These are phyloP conservation scores for Scomber scombrus DNA, from an alignment of 2,113 vertebrate species.

Conservation along the genomic window DNA sequence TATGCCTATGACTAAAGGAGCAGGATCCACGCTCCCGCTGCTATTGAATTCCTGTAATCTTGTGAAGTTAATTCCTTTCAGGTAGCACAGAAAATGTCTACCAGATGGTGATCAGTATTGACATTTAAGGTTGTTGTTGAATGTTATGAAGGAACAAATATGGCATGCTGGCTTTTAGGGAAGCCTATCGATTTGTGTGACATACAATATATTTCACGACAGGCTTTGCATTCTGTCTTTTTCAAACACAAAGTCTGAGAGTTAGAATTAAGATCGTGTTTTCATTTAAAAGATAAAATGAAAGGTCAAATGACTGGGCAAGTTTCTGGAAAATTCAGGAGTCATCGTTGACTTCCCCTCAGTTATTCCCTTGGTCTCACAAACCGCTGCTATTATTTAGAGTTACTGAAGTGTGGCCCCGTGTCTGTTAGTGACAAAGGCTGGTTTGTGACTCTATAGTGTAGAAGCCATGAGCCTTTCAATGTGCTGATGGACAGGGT, in stretches of 20 bases:
- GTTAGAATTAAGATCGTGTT: conserved; percentile 31
- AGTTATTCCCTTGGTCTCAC: conserved; percentile 29
- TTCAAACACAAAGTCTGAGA: not conserved
- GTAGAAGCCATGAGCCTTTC: conserved; percentile 57
- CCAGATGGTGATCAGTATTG: conserved; percentile 77
- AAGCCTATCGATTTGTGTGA: conserved; percentile 46
- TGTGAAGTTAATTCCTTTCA: conserved; percentile 54
- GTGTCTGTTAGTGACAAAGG: conserved; percentile 69
- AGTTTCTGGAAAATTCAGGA: conserved; percentile 33
- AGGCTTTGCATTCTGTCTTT: conserved; percentile 8
- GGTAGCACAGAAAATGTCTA: conserved; percentile 55
- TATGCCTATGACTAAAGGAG: conserved; percentile 13
- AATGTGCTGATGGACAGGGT: conserved; percentile 80
- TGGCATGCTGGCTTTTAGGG: conserved; percentile 49
- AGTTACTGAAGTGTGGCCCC: conserved; percentile 52
- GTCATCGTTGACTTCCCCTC: conserved; percentile 48
- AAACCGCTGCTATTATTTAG: conserved; percentile 45
- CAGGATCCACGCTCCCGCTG: conserved; percentile 2
- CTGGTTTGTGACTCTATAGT: conserved; percentile 59
- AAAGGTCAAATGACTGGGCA: conserved; percentile 47
- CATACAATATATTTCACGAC: conserved; percentile 40
- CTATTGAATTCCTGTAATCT: conserved; percentile 48
- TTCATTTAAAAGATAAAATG: conserved; percentile 34
- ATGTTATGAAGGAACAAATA: conserved; percentile 55
- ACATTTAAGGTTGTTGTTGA: conserved; percentile 74